Evolutionary conservation across 2,113 vertebrate genomes (phyloP).

Genomic region (Phyllopteryx taeniolatus): DNA sequence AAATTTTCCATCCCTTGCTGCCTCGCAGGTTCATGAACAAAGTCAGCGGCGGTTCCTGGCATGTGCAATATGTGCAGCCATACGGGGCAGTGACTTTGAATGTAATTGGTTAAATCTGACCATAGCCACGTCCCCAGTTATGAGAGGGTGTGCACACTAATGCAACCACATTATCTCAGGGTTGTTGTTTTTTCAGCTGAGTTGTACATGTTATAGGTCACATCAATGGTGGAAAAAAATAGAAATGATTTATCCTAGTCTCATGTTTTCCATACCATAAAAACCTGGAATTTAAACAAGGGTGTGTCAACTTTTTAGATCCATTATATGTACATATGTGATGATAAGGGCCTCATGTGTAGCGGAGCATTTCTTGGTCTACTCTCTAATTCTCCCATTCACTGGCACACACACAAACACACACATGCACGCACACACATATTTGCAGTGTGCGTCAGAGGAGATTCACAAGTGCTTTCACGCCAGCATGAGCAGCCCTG

Average conservation of each 20-base stretch:
- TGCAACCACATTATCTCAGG: no score
- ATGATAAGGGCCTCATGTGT: not conserved
- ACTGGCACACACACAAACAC: slow-evolving; percentile 14
- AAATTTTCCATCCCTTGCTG: slow-evolving; percentile 22
- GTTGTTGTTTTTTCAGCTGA: no score
- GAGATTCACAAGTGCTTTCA: slow-evolving; percentile 22
- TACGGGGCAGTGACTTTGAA: not conserved
- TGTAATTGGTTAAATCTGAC: no score
- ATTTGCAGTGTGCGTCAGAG: slow-evolving; percentile 2
- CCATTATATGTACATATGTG: not conserved
- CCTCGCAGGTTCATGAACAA: slow-evolving; percentile 1
- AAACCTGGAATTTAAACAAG: not conserved
- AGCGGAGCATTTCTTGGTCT: slow-evolving; percentile 10
- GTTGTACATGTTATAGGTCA: no score
- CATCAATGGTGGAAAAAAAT: no score
- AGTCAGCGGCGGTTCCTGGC: not conserved
- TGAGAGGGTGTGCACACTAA: no score
- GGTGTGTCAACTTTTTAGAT: no score
- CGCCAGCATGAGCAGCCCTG: slow-evolving; percentile 30
- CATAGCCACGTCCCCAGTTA: no score
- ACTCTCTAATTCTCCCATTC: slow-evolving; percentile 2
- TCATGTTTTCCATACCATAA: no score
- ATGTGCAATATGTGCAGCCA: not conserved
- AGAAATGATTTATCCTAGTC: no score
- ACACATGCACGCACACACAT: slow-evolving; percentile 17